These are phyloP conservation scores for Sebastes minor DNA, from an alignment of 2,797 vertebrate species.

Conservation along the genomic window DNA sequence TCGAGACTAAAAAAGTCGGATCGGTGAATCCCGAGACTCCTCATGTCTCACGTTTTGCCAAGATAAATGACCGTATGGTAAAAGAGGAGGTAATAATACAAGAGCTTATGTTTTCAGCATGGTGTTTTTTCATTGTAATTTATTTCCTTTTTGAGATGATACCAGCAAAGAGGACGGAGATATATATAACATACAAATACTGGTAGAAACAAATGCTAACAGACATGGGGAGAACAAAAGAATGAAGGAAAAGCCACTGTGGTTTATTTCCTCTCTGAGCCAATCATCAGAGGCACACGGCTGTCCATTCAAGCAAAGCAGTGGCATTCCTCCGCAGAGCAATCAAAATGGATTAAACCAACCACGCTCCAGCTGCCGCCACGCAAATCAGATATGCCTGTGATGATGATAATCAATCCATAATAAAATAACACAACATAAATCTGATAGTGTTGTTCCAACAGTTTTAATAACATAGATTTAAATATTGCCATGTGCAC, in stretches of 20 bases:
- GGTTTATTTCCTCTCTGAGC: slow-evolving; percentile 52
- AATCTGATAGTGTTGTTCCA: slow-evolving; percentile 85
- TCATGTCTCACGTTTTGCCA: slow-evolving; percentile 26
- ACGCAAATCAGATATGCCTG: slow-evolving; percentile 78
- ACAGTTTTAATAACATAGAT: slow-evolving; percentile 85
- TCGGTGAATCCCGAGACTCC: too few species aligned
- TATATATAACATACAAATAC: slow-evolving; percentile 3
- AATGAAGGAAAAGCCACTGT: slow-evolving; percentile 16
- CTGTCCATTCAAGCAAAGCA: slow-evolving; percentile 71
- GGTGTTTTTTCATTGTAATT: not conserved
- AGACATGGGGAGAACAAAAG: not conserved
- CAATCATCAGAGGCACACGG: slow-evolving; percentile 60
- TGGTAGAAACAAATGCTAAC: slow-evolving; percentile 3
- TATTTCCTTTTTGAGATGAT: not conserved
- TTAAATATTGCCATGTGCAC: slow-evolving; percentile 84
- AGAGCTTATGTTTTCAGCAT: not conserved
- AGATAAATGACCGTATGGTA: slow-evolving; percentile 41
- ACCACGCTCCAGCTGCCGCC: slow-evolving; percentile 72
- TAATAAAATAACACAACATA: slow-evolving; percentile 83
- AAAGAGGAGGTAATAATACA: slow-evolving; percentile 22
- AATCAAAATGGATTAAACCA: slow-evolving; percentile 84
- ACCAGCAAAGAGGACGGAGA: not conserved
- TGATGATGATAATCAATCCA: slow-evolving; percentile 83
- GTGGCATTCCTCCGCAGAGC: slow-evolving; percentile 77
- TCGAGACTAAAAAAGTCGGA: too few species aligned